Evolutionary conservation across 2,888 invertebrate species (phyloP).

Genomic region (Mesorhabditis belari): DNA sequence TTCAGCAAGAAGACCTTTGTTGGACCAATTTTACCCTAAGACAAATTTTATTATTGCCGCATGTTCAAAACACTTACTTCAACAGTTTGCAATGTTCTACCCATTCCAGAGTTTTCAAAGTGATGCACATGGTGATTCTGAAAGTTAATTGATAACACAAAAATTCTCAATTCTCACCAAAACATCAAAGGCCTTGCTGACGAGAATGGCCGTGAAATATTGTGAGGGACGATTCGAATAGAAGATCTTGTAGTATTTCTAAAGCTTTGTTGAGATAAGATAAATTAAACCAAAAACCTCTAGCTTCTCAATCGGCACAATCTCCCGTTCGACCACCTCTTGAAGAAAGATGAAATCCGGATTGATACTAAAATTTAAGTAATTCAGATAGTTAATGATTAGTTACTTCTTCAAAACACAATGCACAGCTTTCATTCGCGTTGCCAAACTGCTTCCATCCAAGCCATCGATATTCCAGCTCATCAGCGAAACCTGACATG

Average conservation of each 20-base stretch:
- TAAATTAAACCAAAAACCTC: neutral
- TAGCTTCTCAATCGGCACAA: slow-evolving; percentile 55
- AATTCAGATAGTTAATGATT: neutral
- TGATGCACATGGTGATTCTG: slow-evolving; percentile 55
- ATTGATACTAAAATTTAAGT: slow-evolving; percentile 55
- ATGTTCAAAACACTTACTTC: slow-evolving; percentile 53
- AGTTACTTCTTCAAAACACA: slow-evolving; percentile 57
- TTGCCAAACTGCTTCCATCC: slow-evolving; percentile 57
- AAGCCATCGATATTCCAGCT: slow-evolving; percentile 65
- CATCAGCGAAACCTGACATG: slow-evolving; percentile 56
- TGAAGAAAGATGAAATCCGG: slow-evolving; percentile 63
- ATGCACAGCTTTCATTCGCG: slow-evolving; percentile 59
- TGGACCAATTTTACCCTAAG: slow-evolving; percentile 31
- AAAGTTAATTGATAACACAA: neutral
- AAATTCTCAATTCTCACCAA: neutral
- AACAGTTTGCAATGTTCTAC: slow-evolving; percentile 58
- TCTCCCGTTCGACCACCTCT: slow-evolving; percentile 59
- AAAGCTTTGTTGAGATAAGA: neutral
- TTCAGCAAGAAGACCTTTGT: slow-evolving; percentile 58
- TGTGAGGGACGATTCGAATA: slow-evolving; percentile 44
- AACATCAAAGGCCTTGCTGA: slow-evolving; percentile 40
- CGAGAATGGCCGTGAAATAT: slow-evolving; percentile 52
- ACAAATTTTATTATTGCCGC: neutral
- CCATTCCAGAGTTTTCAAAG: slow-evolving; percentile 59
- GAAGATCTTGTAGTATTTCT: slow-evolving; percentile 55